These are phyloP conservation scores for Macrochelys suwanniensis DNA, from an alignment of 2,797 vertebrate species.

Conservation along the genomic window DNA sequence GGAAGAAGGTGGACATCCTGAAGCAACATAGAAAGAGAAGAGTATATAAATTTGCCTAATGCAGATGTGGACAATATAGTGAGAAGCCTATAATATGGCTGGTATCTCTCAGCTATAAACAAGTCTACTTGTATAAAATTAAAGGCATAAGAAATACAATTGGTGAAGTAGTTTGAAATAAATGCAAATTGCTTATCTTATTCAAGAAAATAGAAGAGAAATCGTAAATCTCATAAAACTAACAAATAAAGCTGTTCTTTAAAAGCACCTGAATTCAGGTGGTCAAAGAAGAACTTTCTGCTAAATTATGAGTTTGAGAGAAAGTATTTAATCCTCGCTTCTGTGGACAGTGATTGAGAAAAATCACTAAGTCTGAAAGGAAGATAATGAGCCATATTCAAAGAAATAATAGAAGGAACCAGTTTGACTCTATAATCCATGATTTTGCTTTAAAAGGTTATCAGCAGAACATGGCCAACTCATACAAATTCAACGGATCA, in stretches of 20 bases:
- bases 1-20: not conserved
- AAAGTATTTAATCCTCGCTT: not conserved
- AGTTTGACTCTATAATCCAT: constrained; percentile 18
- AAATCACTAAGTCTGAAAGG: not conserved
- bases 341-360: not conserved
- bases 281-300: not conserved
- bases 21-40: not conserved
- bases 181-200: not conserved
- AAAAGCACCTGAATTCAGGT: not conserved
- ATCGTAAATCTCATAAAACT: not conserved
- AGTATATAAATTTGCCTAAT: not conserved
- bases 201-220: not conserved
- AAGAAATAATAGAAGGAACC: not conserved
- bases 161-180: not conserved
- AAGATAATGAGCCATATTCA: not conserved
- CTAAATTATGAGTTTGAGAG: not conserved
- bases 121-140: not conserved
- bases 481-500: constrained; percentile 4
- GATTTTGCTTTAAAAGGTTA: constrained; percentile 1
- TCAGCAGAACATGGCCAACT: not conserved
- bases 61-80: not conserved
- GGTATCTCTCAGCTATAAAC: not conserved
- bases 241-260: not conserved
- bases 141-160: not conserved
- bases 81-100: not conserved